These are phyloP conservation scores for Phoenicopterus ruber DNA, from an alignment of 2,113 vertebrate genomes.

Conservation along the genomic window DNA sequence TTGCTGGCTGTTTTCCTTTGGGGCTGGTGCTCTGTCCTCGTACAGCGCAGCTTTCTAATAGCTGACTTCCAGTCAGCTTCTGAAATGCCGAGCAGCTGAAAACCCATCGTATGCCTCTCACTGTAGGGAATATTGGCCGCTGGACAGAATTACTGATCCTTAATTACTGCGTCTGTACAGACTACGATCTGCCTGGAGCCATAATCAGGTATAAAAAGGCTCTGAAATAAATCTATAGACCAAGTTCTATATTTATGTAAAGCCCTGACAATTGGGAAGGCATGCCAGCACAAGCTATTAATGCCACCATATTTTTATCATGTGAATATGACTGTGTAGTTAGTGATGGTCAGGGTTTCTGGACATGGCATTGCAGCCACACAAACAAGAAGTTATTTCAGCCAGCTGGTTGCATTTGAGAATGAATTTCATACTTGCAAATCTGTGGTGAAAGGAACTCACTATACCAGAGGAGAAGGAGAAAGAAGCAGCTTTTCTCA, in stretches of 20 bases:
- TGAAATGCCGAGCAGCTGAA: background rate
- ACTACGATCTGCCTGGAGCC: background rate
- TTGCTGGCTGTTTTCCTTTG: background rate
- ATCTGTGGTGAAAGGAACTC: background rate
- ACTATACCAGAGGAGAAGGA: background rate
- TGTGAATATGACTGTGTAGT: background rate
- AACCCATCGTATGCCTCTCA: background rate
- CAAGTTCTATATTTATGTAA: background rate
- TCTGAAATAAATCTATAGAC: slow-evolving; percentile 9
- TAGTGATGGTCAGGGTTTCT: background rate
- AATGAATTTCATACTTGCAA: background rate
- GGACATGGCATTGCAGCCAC: background rate
- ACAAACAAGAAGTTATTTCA: slow-evolving; percentile 7
- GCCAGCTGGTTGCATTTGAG: background rate
- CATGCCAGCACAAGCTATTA: background rate
- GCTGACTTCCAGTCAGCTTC: background rate
- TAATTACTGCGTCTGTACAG: background rate
- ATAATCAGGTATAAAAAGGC: background rate
- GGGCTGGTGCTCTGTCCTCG: background rate
- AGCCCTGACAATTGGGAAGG: background rate
- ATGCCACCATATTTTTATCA: background rate
- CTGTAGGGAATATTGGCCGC: background rate
- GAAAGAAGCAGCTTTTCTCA: slow-evolving; percentile 10
- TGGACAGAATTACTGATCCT: background rate
- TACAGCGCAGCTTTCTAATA: background rate